Conservation (phyloP, 2,888 invertebrate species). For the Ochropleura leucogaster region DNA sequence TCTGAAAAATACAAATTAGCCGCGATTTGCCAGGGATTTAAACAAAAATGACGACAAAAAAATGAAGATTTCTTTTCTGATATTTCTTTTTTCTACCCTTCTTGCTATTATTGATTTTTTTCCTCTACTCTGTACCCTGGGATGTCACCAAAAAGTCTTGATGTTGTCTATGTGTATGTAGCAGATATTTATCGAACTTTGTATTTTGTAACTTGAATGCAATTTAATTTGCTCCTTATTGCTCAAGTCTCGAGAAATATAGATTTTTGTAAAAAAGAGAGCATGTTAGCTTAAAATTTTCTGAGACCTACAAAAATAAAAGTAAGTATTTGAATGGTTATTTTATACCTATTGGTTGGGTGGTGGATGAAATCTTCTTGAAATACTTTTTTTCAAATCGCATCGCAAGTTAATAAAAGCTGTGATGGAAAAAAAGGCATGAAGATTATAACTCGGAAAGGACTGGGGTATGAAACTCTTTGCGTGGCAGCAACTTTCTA, state of each 20-base stretch:
- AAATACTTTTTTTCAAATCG: background rate
- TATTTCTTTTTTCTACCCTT: conserved; percentile 13
- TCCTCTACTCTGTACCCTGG: conserved; percentile 59
- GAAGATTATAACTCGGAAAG: background rate
- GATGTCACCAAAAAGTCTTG: conserved; percentile 46
- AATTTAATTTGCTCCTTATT: conserved; percentile 52
- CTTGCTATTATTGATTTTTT: conserved; percentile 22
- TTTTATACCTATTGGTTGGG: background rate
- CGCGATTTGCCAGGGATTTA: too few species aligned
- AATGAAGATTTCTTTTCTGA: background rate
- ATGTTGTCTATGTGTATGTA: conserved; percentile 58
- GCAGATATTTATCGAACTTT: conserved; percentile 54
- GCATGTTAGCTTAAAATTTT: conserved; percentile 52
- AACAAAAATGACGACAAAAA: background rate
- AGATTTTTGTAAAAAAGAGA: conserved; percentile 24
- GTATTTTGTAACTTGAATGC: conserved; percentile 53
- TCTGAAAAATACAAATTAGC: background rate
- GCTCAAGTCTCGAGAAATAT: conserved; percentile 22
- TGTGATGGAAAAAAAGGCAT: background rate
- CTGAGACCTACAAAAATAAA: conserved; percentile 14
- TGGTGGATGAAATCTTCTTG: conserved; percentile 1
- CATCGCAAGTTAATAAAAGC: background rate
- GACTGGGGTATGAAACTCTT: background rate
- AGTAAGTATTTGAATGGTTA: conserved; percentile 41
- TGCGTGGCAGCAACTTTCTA: conserved; percentile 30